Evolutionary conservation across 2,888 invertebrate species (phyloP).

Genomic region (Sussaba pulchella): DNA sequence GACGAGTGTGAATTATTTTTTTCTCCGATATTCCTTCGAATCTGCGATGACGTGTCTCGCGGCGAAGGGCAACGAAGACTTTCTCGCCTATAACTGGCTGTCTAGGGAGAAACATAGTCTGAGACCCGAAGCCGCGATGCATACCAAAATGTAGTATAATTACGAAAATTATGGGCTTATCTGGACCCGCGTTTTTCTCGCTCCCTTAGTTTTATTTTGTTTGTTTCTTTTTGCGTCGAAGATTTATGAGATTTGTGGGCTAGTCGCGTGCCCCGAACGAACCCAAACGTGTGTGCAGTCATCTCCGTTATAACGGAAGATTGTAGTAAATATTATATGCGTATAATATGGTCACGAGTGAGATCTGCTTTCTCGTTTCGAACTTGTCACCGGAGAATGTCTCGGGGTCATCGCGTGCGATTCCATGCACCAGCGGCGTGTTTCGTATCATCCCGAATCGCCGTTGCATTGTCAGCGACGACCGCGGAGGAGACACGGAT

Average conservation of each 20-base stretch:
- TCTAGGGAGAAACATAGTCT: conserved; percentile 9
- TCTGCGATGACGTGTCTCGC: conserved; percentile 6
- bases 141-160: conserved; percentile 29
- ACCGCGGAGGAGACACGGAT: background rate
- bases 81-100: conserved; percentile 12
- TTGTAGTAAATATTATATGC: conserved; percentile 7
- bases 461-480: conserved; percentile 26
- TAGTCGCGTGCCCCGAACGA: conserved; percentile 40
- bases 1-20: background rate
- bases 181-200: background rate
- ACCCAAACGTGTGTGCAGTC: conserved; percentile 18
- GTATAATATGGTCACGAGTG: background rate
- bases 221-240: background rate
- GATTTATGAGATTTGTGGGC: conserved; percentile 1
- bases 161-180: conserved; percentile 16
- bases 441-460: conserved; percentile 46
- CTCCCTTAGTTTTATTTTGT: background rate
- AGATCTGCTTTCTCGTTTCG: conserved; percentile 30
- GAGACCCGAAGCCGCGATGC: background rate
- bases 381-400: conserved; percentile 51
- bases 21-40: background rate
- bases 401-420: conserved; percentile 68
- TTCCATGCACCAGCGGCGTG: conserved; percentile 22
- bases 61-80: background rate
- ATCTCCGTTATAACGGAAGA: conserved; percentile 28